Evolutionary conservation across 2,113 vertebrate species (phyloP).

Genomic region (Xenus cinereus): DNA sequence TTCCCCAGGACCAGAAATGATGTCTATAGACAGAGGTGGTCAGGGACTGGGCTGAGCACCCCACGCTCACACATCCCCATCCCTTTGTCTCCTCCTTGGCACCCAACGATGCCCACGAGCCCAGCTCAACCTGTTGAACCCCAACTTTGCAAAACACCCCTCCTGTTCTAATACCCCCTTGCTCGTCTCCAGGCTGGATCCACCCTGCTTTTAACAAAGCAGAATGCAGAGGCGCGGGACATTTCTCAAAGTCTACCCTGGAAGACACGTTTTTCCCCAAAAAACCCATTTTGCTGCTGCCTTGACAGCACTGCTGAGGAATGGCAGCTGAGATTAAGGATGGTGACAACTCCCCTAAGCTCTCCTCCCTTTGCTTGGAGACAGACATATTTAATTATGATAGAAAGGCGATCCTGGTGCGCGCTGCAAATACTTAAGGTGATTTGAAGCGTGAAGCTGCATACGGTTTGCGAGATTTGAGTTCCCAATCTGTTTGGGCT

Average conservation of each 20-base stretch:
- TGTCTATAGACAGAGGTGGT: rapidly evolving
- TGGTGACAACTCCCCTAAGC: constrained; percentile 45
- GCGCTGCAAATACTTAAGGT: constrained; percentile 45
- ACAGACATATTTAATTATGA: constrained; percentile 75
- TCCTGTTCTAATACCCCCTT: not conserved
- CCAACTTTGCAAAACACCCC: rapidly evolving
- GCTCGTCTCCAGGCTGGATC: not conserved
- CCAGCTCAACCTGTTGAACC: not conserved
- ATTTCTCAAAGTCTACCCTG: not conserved
- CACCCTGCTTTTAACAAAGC: not conserved
- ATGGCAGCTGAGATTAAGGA: constrained; percentile 47
- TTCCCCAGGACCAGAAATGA: rapidly evolving
- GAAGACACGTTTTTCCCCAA: not conserved
- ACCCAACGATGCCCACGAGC: rapidly evolving
- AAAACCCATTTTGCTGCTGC: not conserved
- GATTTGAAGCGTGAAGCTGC: constrained; percentile 74
- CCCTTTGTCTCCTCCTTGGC: not conserved
- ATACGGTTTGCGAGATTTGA: constrained; percentile 11
- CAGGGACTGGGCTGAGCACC: not conserved
- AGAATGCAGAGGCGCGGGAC: rapidly evolving
- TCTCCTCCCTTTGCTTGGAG: constrained; percentile 3
- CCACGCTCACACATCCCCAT: rapidly evolving
- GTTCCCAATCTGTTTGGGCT: constrained; percentile 26
- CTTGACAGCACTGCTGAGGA: not conserved
- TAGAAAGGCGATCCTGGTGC: constrained; percentile 58